Conservation (phyloP, 2,888 invertebrate species). For the Glyphotaelius pellucidus region DNA sequence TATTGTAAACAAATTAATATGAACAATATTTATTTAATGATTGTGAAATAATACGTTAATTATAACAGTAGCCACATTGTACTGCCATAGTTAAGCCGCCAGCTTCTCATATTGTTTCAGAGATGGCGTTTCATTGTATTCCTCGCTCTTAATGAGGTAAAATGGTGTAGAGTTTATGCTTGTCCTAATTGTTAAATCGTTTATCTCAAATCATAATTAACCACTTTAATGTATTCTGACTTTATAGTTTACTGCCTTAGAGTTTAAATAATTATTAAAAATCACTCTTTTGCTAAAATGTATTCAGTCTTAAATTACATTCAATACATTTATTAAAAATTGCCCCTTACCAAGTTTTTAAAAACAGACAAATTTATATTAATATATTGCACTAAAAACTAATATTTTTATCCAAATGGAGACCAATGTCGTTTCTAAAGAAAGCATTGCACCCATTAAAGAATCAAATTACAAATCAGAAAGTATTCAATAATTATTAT, state of each 20-base stretch:
- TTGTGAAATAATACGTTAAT: constrained; percentile 15
- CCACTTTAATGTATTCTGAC: neutral
- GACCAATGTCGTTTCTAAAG: neutral
- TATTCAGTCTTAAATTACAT: neutral
- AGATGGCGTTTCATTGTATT: neutral
- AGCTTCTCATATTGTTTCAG: constrained; percentile 1
- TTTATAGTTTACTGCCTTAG: neutral
- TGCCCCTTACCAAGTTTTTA: neutral
- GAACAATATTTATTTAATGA: constrained; percentile 40
- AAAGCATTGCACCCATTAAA: neutral
- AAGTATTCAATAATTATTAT: neutral
- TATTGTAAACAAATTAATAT: constrained; percentile 18
- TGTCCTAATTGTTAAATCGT: neutral
- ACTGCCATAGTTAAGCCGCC: constrained; percentile 34
- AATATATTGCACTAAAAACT: neutral
- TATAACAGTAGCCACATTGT: constrained; percentile 27
- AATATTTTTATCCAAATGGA: neutral
- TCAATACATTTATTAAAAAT: neutral
- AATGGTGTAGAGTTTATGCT: neutral
- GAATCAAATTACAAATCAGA: neutral
- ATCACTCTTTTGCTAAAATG: neutral
- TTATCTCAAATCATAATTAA: neutral
- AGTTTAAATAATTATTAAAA: neutral
- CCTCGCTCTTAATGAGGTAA: neutral
- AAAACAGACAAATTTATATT: neutral